Evolutionary conservation across 2,888 invertebrate genomes (phyloP), one percentile per base, ranked within the genome.

Genomic region (Xestia ashworthii): DNA sequence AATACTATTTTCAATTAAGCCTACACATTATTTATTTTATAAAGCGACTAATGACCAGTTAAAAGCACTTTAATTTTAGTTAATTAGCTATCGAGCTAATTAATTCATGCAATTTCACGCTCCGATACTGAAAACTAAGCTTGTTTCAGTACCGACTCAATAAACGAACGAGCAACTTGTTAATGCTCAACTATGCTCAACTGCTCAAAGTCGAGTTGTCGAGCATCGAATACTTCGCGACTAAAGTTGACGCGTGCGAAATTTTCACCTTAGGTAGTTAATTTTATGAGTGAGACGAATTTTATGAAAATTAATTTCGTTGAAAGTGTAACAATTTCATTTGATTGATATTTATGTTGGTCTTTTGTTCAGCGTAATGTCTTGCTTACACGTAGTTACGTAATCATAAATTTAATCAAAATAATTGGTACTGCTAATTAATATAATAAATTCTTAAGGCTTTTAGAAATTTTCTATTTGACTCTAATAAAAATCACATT

Each of bases 121-220:
- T 83, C 32, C 69, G 71, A 83, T 78, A 83, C 60, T 77, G 82
- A 82, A 83, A 86, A 83, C 71, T 86, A 86, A 83, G 80, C 71
- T 74, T 74, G 48, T 50, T 78, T 65, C 41, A 68, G 74, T 48
- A 70, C 80, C 64, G 75, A 80, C 84, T 86, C 75, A 76, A 83
- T 84, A 83, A 83, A 71, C 32, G 79, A 83, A 76, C 75, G 72
- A 22, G 62, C 53, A 84, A 83, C 73, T 86, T 83, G 65, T 72
- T 68, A 78, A 86, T 72, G 55, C 71, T 78, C 69, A 83, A 83
- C 80, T 86, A 78, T 86, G 78, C 71, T 81, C 48, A 78, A 82
- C 58, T 83, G 78, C 71, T 81, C 55, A 78, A 82, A 82, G 73
- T 85, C 58, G 82, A 82, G 82, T 66, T 32, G 66, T 60, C 46